Conservation (phyloP, 2,797 vertebrate species). For the Parambassis ranga region DNA sequence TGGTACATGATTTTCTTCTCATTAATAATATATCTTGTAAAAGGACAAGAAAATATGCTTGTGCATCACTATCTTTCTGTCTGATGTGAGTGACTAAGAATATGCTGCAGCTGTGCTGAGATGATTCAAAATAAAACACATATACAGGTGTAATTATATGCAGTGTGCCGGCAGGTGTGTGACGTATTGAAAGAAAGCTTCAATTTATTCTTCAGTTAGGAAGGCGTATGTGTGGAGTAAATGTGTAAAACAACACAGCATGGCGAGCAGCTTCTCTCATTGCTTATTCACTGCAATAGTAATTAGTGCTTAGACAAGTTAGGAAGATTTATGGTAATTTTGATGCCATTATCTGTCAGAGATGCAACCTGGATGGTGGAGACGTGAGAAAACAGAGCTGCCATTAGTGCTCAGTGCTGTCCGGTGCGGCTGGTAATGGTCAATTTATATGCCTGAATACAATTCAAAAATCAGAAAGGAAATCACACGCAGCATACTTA, state of each 20-base stretch:
- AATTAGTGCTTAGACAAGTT: neutral
- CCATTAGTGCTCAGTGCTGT: conserved; percentile 5
- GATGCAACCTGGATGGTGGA: conserved; percentile 3
- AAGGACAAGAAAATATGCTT: no score
- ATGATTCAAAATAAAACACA: neutral
- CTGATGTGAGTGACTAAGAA: neutral
- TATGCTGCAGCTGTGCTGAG: neutral
- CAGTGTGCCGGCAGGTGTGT: neutral
- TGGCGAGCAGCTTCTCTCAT: neutral
- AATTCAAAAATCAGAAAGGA: conserved; percentile 47
- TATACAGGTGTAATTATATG: neutral
- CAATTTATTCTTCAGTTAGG: neutral
- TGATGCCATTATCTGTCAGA: neutral
- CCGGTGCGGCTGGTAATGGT: conserved; percentile 23
- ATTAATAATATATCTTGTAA: no score
- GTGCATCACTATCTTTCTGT: neutral
- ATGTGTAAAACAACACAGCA: neutral
- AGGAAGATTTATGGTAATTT: neutral
- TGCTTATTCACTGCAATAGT: neutral
- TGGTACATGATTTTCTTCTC: no score
- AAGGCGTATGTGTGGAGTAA: neutral
- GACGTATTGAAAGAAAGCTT: neutral
- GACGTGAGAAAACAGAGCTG: conserved; percentile 3
- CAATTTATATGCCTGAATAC: conserved; percentile 43
- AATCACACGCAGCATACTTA: conserved; percentile 24